A percentile compares a stretch with the other conserved stretches of the same genome.
These are phyloP conservation scores for Apaloderma vittatum DNA, from an alignment of 2,113 vertebrate species.

Conservation along the genomic window DNA sequence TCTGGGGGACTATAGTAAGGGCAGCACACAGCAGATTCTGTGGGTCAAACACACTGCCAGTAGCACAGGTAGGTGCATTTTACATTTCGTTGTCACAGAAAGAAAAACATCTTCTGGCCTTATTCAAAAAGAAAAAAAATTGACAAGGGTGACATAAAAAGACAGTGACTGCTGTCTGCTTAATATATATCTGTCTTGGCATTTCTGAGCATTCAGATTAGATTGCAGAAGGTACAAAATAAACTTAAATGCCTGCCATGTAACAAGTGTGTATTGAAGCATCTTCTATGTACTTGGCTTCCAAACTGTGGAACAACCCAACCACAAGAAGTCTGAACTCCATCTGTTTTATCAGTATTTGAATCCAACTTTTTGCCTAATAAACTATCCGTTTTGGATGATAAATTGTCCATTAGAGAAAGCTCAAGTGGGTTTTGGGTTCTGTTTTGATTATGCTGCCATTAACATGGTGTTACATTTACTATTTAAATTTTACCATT, in stretches of 20 bases:
- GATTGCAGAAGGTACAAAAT: constrained; percentile 21
- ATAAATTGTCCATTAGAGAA: constrained; percentile 70
- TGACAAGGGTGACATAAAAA: constrained; percentile 5
- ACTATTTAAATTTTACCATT: constrained; percentile 48
- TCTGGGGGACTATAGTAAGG: background rate
- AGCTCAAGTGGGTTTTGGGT: constrained; percentile 4
- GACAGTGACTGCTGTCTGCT: background rate
- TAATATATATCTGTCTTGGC: constrained; percentile 36
- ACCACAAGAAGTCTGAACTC: constrained; percentile 40
- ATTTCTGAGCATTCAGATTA: constrained; percentile 23
- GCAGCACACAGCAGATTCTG: background rate
- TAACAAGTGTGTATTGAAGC: background rate
- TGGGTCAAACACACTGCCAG: background rate
- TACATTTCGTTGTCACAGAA: background rate
- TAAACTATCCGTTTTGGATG: constrained; percentile 70
- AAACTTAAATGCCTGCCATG: constrained; percentile 32
- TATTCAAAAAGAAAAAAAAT: constrained; percentile 21
- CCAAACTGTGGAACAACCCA: background rate
- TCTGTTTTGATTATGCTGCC: constrained; percentile 64
- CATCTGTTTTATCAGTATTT: constrained; percentile 70
- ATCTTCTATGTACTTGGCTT: constrained; percentile 40
- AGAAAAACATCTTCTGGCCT: background rate
- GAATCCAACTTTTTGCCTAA: constrained; percentile 61
- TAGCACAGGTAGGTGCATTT: background rate
- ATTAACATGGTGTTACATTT: constrained; percentile 23